phyloP scores from a whole-genome alignment of 2,888 invertebrate species.

The Mantis religiosa region DNA sequence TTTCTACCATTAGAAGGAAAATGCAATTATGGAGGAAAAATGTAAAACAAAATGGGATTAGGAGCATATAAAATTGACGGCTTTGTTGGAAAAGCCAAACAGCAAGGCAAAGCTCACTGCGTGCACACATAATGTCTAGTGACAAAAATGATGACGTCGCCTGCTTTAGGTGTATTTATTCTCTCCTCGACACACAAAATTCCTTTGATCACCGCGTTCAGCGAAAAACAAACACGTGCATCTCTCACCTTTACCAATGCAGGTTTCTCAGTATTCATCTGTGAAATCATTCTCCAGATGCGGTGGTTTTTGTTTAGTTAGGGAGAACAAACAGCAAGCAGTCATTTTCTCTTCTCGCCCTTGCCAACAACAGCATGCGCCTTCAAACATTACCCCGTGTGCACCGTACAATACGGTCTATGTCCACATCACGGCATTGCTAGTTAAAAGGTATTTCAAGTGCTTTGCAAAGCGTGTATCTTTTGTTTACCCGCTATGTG shows the following conservation, averaged over 20 bases:
- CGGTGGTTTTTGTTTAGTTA: background rate
- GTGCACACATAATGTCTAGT: background rate
- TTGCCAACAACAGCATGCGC: background rate
- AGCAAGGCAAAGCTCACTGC: background rate
- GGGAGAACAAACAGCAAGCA: background rate
- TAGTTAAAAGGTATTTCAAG: background rate
- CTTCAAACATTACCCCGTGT: background rate
- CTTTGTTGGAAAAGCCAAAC: background rate
- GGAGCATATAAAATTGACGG: background rate
- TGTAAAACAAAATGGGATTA: too few species aligned
- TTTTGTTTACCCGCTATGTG: background rate
- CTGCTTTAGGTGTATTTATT: background rate
- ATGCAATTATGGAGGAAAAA: too few species aligned
- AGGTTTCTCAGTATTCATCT: background rate
- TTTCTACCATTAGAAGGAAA: too few species aligned
- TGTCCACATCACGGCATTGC: background rate
- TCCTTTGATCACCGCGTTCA: background rate
- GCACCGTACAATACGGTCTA: background rate
- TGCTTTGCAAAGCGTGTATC: background rate
- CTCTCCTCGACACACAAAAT: background rate
- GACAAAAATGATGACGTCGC: background rate
- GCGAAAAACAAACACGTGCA: background rate
- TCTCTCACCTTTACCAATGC: background rate
- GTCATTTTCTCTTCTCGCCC: background rate
- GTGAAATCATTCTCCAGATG: background rate